These are phyloP conservation scores for Oceanites oceanicus DNA, from an alignment of 2,113 vertebrate species.

Conservation along the genomic window DNA sequence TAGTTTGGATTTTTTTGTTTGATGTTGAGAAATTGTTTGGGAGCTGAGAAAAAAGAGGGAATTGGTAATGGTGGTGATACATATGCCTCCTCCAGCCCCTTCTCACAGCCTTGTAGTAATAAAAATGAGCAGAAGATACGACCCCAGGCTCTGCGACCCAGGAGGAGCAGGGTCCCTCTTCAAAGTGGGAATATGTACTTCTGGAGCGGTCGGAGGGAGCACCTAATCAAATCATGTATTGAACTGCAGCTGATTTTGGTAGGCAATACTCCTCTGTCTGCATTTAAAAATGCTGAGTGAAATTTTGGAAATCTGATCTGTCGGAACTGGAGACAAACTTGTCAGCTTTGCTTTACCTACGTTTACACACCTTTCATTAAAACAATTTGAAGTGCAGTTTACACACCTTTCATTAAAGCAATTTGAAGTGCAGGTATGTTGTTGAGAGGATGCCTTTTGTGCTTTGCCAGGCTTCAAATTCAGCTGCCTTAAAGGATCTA, in stretches of 20 bases:
- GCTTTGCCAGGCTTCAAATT: background rate
- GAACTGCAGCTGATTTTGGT: background rate
- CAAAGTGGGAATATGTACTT: background rate
- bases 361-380: background rate
- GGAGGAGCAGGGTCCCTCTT: background rate
- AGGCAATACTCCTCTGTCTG: background rate
- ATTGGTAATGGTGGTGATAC: background rate
- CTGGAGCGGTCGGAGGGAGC: background rate
- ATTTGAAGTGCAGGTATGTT: background rate
- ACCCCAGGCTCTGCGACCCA: background rate
- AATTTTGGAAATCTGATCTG: background rate
- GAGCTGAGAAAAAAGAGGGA: background rate
- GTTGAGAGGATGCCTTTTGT: background rate
- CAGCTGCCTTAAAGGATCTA: background rate
- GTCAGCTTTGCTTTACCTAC: background rate
- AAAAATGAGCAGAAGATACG: background rate
- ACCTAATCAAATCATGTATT: background rate
- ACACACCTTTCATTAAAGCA: background rate
- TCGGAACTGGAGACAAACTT: background rate
- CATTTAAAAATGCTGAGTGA: background rate
- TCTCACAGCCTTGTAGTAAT: background rate
- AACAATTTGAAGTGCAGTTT: background rate
- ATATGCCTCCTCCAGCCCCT: background rate
- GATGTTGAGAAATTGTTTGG: background rate
- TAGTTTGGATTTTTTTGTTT: background rate